Percentiles rank a stretch among this genome's conserved stretches.
These are phyloP conservation scores for Scaptomyza polygonia DNA, from an alignment of 2,888 invertebrate genomes.

Conservation along the genomic window DNA sequence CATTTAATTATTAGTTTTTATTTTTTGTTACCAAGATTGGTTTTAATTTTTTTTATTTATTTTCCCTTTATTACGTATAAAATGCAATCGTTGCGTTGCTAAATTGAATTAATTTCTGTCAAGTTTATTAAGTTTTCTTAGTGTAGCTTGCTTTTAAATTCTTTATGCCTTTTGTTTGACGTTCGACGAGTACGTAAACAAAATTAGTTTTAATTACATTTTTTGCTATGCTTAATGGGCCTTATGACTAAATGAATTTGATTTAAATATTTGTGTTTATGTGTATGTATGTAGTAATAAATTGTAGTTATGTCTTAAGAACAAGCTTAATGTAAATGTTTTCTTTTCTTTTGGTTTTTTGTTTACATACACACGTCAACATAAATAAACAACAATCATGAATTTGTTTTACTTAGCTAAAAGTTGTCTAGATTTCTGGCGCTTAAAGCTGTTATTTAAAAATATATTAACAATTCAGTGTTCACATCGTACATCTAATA, in stretches of 20 bases:
- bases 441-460: constrained; percentile 80
- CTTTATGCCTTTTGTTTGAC: constrained; percentile 44
- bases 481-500: constrained; percentile 47
- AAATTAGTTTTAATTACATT: constrained; percentile 62
- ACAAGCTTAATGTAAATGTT: constrained; percentile 62
- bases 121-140: constrained; percentile 65
- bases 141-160: constrained; percentile 63
- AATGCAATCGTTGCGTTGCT: constrained; percentile 75
- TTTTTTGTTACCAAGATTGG: constrained; percentile 15
- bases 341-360: constrained; percentile 25
- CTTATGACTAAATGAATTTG: constrained; percentile 68
- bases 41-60: constrained; percentile 2
- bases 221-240: constrained; percentile 63
- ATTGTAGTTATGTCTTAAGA: constrained; percentile 60
- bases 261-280: constrained; percentile 51
- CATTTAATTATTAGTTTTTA: constrained; percentile 8
- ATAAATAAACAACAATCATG: constrained; percentile 76
- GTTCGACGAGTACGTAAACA: constrained; percentile 37
- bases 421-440: constrained; percentile 54
- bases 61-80: constrained; percentile 69
- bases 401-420: constrained; percentile 70
- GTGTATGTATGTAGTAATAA: constrained; percentile 40
- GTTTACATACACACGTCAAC: constrained; percentile 32
- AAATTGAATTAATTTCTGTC: constrained; percentile 71
- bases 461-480: constrained; percentile 81